Base-by-base conservation (phyloP, 2,113 vertebrate species). In the Eidolon helvum region DNA sequence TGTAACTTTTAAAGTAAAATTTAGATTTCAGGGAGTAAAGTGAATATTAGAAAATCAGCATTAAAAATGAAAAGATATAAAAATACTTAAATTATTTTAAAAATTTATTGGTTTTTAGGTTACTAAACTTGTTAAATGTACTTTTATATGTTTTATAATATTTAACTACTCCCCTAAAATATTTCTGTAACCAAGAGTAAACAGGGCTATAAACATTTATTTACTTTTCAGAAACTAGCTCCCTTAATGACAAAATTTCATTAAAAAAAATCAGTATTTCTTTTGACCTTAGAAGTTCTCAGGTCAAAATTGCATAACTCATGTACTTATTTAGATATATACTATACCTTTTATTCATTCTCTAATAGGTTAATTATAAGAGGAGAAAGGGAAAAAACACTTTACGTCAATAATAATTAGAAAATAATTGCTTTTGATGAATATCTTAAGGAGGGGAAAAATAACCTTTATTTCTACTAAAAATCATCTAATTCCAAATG, bases 221-320 rank as follows among this genome's bases (percentile, higher is more conserved):
- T 92, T 92, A 61, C 89, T 90, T 38, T 96, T 94, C 89, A 3
- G 30, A 84, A 90, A 84, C 18, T 45, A 83, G 35, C 21, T 95
- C 11, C 88, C 10, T 83, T 65, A 10, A 5, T 69, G 65, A 80
- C 30, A 78, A 79, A 87, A 84, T 18, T 63, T 22, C 15, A 38
- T 92, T 79, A 72, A 68, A 26, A 40, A 86, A 92, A 94, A 21
- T 59, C 15, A 86, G n/a, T 15, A 87, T 94, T 92, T 95, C 45
- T 82, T 93, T 82, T 50, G 8, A 50, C 50, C 12, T 19, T 15
- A 94, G 24, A 93, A 61, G 18, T 86, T 89, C 43, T 15, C 30
- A 59, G 45, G 69, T 77, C 80, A 93, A 95, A 75, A 40, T 50
- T 85, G 0, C 7, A 14, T 84, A 43, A n/a, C 87, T 87, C 40